These are phyloP conservation scores for Actinemys pallida DNA, from an alignment of 2,113 vertebrate genomes.

Conservation along the genomic window DNA sequence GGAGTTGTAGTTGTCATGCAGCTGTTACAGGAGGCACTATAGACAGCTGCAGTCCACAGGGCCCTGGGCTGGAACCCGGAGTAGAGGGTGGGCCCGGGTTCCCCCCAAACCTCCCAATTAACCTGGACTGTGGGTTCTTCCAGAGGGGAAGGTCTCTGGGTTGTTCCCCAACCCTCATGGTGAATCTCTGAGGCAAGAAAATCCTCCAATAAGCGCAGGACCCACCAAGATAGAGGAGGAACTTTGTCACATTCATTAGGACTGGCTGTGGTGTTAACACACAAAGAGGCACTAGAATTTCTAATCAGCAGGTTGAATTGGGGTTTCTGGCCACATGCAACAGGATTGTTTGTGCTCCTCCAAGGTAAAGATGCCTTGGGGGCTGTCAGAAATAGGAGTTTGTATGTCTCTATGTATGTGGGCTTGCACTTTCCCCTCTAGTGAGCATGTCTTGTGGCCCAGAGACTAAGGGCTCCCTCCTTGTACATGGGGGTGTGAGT, in stretches of 20 bases:
- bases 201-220: no score
- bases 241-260: not conserved
- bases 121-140: no score
- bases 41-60: no score
- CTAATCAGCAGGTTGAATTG: not conserved
- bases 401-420: not conserved
- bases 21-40: no score
- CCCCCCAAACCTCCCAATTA: no score
- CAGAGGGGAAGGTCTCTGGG: no score
- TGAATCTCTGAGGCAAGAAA: no score
- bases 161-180: no score
- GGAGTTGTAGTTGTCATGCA: no score
- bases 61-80: no score
- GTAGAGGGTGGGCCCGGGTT: no score
- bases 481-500: not conserved
- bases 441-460: not conserved
- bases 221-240: no score
- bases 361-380: not conserved
- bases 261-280: not conserved
- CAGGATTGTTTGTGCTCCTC: not conserved
- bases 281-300: not conserved
- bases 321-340: not conserved
- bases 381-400: not conserved
- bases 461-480: not conserved
- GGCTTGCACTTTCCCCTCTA: not conserved